A percentile compares a stretch with the other conserved stretches of the same genome.
Conservation (phyloP, 2,797 vertebrate genomes). For the Hippopotamyrus pictus region DNA sequence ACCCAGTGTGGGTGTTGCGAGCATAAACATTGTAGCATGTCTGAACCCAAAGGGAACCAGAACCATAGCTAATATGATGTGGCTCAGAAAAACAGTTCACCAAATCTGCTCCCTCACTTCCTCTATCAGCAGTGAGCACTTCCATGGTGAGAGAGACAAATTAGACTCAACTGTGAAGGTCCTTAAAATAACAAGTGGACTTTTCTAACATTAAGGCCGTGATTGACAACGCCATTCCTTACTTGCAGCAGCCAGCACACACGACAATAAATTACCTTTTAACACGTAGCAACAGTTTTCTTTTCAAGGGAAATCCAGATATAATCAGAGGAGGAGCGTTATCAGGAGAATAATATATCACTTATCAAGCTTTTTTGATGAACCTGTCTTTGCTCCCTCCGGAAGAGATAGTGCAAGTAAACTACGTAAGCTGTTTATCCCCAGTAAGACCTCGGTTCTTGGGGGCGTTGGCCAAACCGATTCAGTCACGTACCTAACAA, state of each 20-base stretch:
- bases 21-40: background rate
- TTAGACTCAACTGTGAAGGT: background rate
- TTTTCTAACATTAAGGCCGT: background rate
- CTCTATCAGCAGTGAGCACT: background rate
- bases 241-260: background rate
- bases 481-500: background rate
- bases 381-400: conserved; percentile 39
- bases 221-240: background rate
- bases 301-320: background rate
- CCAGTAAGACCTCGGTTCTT: background rate
- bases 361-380: conserved; percentile 41
- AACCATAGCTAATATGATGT: background rate
- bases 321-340: background rate
- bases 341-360: conserved; percentile 31
- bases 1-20: background rate
- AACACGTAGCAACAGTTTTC: background rate
- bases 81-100: background rate
- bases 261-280: background rate
- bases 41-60: background rate
- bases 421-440: conserved; percentile 13
- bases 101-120: background rate
- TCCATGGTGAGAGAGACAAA: background rate
- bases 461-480: background rate
- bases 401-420: conserved; percentile 46
- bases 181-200: background rate